Evolutionary conservation across 2,888 invertebrate genomes (phyloP).

Genomic region (Eucera pruinosa): DNA sequence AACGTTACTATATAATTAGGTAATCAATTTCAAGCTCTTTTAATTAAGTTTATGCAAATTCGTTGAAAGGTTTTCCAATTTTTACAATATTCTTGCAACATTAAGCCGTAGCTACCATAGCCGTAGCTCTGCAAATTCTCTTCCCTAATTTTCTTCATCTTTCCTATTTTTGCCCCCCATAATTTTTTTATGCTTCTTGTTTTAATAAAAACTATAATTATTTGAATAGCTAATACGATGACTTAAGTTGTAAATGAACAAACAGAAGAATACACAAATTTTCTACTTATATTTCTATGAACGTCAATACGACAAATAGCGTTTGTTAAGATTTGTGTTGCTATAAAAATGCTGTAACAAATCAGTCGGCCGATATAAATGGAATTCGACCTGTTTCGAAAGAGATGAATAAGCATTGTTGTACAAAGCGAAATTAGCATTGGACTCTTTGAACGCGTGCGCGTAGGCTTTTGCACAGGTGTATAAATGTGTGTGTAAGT

Average conservation of each 20-base stretch:
- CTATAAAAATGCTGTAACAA: slow-evolving; percentile 65
- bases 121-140: no score
- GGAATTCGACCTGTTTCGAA: slow-evolving; percentile 41
- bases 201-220: no score
- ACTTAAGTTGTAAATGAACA: no score
- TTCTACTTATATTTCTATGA: not conserved
- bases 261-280: no score
- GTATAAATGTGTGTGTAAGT: slow-evolving; percentile 44
- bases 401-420: slow-evolving; percentile 56
- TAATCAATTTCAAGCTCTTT: not conserved
- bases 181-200: no score
- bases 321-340: slow-evolving; percentile 56
- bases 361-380: slow-evolving; percentile 30
- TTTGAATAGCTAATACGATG: no score
- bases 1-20: not conserved
- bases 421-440: slow-evolving; percentile 51
- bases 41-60: not conserved
- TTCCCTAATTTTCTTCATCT: no score
- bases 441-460: slow-evolving; percentile 23
- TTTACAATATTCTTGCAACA: no score
- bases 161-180: no score
- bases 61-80: no score
- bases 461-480: slow-evolving; percentile 30
- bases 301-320: slow-evolving; percentile 24
- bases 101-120: no score